phyloP scores from a whole-genome alignment of 2,113 vertebrate genomes.

The Ailuropoda melanoleuca region DNA sequence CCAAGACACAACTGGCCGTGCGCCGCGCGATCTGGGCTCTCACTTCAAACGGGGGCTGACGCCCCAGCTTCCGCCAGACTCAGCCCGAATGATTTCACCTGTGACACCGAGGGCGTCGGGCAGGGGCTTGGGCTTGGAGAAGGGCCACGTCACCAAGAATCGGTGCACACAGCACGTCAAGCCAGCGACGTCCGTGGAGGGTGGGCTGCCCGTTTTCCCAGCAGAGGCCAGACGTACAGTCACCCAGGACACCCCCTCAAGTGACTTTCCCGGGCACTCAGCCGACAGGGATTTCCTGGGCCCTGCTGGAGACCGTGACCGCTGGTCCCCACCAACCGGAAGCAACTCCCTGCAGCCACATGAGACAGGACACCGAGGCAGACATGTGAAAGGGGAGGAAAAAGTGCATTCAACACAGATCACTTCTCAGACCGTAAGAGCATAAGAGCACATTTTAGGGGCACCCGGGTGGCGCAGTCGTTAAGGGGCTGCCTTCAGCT shows the following conservation, averaged over 20 bases:
- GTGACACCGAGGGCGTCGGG: no score
- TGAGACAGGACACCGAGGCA: not conserved
- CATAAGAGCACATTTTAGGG: not conserved
- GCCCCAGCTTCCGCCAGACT: not conserved
- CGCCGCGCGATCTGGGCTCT: not conserved
- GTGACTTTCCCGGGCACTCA: not conserved
- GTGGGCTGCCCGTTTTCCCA: not conserved
- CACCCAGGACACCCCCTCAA: rapidly evolving
- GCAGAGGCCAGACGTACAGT: not conserved
- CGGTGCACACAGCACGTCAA: rapidly evolving
- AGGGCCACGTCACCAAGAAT: not conserved
- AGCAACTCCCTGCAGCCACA: not conserved
- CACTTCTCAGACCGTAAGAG: not conserved
- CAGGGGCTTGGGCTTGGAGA: no score
- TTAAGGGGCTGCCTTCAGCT: no score
- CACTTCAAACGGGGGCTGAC: not conserved
- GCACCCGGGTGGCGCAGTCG: no score
- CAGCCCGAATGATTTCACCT: not conserved
- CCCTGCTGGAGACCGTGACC: not conserved
- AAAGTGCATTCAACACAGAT: not conserved
- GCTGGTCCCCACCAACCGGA: not conserved
- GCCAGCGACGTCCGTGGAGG: rapidly evolving
- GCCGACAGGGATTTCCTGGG: not conserved
- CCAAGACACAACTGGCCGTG: slow-evolving; percentile 35
- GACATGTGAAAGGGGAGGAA: not conserved